A percentile compares a stretch with the other conserved stretches of the same genome.
Conservation (phyloP, 2,113 vertebrate species). For the Cololabis saira region DNA sequence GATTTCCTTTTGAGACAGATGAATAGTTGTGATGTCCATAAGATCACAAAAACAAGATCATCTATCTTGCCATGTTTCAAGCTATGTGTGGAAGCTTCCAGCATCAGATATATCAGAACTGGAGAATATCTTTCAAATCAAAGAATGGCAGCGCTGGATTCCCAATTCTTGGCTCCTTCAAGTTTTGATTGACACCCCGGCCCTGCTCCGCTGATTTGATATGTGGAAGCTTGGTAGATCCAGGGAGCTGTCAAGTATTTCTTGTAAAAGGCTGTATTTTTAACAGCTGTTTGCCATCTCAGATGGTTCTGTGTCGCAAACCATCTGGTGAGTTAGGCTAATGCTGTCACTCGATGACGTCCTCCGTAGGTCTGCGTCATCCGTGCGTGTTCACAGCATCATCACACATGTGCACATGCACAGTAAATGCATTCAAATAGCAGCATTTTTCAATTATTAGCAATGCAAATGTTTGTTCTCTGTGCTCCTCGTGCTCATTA, state of each 20-base stretch:
- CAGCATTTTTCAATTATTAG: neutral
- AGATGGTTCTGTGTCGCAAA: neutral
- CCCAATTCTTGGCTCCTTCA: neutral
- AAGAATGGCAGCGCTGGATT: neutral
- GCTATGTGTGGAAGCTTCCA: neutral
- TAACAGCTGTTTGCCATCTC: neutral
- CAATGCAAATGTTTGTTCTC: neutral
- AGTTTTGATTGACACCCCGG: neutral
- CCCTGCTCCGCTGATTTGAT: neutral
- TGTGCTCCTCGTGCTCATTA: neutral
- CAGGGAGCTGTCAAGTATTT: neutral
- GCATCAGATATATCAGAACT: neutral
- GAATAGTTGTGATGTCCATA: no score
- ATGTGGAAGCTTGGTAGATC: neutral
- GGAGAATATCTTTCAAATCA: neutral
- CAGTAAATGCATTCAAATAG: neutral
- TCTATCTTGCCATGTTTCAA: no score
- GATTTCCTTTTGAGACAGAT: no score
- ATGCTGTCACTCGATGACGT: neutral
- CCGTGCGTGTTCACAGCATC: neutral
- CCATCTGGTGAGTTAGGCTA: slow-evolving; percentile 1
- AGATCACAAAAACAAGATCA: no score
- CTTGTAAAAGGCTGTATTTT: neutral
- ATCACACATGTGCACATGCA: neutral
- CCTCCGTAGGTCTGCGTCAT: neutral